Evolutionary conservation across 2,113 vertebrate genomes (phyloP).

Genomic region (Ophiodon elongatus): DNA sequence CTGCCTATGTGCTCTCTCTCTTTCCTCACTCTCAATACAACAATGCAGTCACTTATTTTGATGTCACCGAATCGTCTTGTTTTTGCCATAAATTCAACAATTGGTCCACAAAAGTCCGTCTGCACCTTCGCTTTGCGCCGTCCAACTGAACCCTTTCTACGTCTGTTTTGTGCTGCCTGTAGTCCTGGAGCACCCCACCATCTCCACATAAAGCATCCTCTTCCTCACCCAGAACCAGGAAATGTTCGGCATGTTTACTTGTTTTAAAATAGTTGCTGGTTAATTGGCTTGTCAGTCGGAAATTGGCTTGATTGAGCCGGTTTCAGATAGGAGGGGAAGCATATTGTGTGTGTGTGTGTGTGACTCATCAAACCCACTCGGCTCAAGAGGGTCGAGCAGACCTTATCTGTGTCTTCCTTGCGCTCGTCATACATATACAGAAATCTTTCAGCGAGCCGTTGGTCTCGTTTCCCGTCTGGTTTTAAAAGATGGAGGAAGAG

Average conservation of each 20-base stretch:
- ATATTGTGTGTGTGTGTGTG: neutral
- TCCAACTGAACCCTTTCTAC: neutral
- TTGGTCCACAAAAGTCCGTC: neutral
- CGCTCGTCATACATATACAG: neutral
- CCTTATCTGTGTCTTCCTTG: slow-evolving; percentile 8
- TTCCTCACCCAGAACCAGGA: neutral
- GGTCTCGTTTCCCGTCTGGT: neutral
- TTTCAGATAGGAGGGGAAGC: neutral
- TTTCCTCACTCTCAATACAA: neutral
- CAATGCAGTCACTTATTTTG: neutral
- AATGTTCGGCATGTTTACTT: neutral
- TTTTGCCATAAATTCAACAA: too few species aligned
- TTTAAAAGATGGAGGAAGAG: slow-evolving; percentile 1
- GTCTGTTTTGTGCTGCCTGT: neutral
- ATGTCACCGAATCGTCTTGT: neutral
- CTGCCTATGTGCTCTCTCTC: neutral
- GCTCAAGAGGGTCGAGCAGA: neutral
- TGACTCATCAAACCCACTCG: slow-evolving; percentile 65
- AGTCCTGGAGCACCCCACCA: neutral
- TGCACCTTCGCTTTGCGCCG: neutral
- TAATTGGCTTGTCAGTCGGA: too few species aligned
- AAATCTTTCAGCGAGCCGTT: neutral
- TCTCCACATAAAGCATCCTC: too few species aligned
- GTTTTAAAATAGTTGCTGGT: neutral
- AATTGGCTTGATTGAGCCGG: neutral